Percentiles rank a stretch among this genome's conserved stretches.
Evolutionary conservation across 2,888 invertebrate genomes (phyloP).

Genomic region (Dolomedes plantarius): DNA sequence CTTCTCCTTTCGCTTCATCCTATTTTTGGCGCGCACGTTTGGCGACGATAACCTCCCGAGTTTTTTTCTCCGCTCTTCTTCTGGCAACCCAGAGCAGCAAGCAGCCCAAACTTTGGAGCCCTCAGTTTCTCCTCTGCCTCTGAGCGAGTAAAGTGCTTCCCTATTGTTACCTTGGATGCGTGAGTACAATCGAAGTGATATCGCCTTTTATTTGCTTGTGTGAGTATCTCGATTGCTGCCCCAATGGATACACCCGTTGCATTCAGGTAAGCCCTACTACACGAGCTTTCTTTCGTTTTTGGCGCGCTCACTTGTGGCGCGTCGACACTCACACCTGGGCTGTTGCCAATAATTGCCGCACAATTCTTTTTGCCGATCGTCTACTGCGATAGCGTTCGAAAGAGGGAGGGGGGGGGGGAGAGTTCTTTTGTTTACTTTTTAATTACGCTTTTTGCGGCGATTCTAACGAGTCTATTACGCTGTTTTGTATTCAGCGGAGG

Average conservation of each 20-base stretch:
- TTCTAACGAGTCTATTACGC: slow-evolving; percentile 5
- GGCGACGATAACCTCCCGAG: background rate
- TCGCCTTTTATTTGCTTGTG: slow-evolving; percentile 2
- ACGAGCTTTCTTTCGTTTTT: slow-evolving; percentile 44
- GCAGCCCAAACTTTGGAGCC: background rate
- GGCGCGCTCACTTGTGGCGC: slow-evolving; percentile 17
- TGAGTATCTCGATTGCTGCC: slow-evolving; percentile 19
- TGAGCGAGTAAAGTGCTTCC: background rate
- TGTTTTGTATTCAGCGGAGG: background rate
- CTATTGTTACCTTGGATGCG: background rate
- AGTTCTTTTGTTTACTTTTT: slow-evolving; percentile 10
- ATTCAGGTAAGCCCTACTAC: slow-evolving; percentile 59
- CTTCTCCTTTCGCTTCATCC: background rate
- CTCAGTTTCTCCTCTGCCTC: background rate
- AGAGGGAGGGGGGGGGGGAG: too few relatives aligned
- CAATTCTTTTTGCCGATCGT: slow-evolving; percentile 40
- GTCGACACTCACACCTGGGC: slow-evolving; percentile 41
- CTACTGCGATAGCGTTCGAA: background rate
- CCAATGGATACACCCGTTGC: slow-evolving; percentile 59
- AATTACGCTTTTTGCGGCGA: background rate
- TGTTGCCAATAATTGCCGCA: slow-evolving; percentile 41
- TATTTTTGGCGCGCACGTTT: background rate
- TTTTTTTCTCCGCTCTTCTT: too few relatives aligned
- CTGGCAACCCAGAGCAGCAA: background rate
- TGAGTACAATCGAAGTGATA: background rate